Evolutionary conservation across 2,888 invertebrate species (phyloP).

Genomic region (Zootermopsis nevadensis): DNA sequence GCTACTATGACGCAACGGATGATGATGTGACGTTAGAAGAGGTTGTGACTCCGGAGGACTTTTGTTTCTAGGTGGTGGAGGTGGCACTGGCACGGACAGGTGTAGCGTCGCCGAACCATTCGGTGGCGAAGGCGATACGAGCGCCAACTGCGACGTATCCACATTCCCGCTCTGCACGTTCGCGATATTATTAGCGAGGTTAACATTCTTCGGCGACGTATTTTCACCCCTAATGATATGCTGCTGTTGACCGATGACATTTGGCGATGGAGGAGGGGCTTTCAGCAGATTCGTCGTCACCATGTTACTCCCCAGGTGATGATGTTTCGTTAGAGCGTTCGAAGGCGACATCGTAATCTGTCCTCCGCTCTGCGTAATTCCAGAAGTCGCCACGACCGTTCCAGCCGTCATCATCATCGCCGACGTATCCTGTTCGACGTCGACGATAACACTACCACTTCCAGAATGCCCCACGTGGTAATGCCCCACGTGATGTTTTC

Average conservation of each 20-base stretch:
- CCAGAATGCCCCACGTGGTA: slow-evolving; percentile 81
- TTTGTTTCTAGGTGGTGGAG: slow-evolving; percentile 68
- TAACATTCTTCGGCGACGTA: slow-evolving; percentile 67
- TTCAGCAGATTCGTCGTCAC: slow-evolving; percentile 67
- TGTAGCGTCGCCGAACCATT: slow-evolving; percentile 67
- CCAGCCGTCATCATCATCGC: slow-evolving; percentile 62
- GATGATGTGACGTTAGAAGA: slow-evolving; percentile 64
- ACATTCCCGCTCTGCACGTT: slow-evolving; percentile 61
- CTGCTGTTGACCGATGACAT: slow-evolving; percentile 67
- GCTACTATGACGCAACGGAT: slow-evolving; percentile 5
- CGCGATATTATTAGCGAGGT: slow-evolving; percentile 60
- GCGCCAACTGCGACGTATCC: slow-evolving; percentile 60
- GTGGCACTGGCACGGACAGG: slow-evolving; percentile 67
- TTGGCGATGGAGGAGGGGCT: slow-evolving; percentile 70
- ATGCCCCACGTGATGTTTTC: slow-evolving; percentile 76
- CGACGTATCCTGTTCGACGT: slow-evolving; percentile 79
- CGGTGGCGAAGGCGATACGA: slow-evolving; percentile 65
- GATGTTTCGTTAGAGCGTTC: slow-evolving; percentile 44
- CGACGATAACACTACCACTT: slow-evolving; percentile 81
- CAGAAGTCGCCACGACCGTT: neutral
- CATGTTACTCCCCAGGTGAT: slow-evolving; percentile 46
- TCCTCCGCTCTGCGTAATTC: neutral
- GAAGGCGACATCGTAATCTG: slow-evolving; percentile 36
- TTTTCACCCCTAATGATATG: slow-evolving; percentile 52
- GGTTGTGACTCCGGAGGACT: slow-evolving; percentile 70